phyloP scores from a whole-genome alignment of 2,888 invertebrate species.

The Tuta absoluta region DNA sequence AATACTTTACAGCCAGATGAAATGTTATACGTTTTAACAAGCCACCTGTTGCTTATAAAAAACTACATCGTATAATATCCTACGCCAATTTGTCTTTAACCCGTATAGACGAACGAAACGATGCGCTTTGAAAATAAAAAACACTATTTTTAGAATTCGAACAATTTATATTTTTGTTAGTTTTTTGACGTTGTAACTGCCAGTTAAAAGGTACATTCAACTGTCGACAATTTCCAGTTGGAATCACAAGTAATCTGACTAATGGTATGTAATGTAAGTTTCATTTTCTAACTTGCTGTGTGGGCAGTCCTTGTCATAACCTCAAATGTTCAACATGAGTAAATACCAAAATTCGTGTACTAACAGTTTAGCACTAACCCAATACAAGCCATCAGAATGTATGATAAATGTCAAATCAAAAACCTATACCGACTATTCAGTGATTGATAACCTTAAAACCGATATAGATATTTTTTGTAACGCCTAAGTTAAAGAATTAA shows the following conservation, averaged over 20 bases:
- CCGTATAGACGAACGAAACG: not conserved
- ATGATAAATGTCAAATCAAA: not conserved
- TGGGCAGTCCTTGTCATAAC: no score
- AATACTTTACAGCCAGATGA: slow-evolving; percentile 8
- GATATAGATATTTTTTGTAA: no score
- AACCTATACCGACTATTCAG: no score
- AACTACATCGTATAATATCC: not conserved
- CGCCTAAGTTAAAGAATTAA: no score
- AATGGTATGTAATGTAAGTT: no score
- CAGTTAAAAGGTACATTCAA: not conserved
- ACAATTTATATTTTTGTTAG: no score
- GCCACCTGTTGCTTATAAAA: slow-evolving; percentile 15
- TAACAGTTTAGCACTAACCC: slow-evolving; percentile 1
- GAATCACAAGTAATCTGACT: no score
- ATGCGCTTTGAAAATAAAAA: not conserved
- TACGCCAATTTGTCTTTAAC: not conserved
- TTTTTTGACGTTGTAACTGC: not conserved
- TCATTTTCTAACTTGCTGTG: no score
- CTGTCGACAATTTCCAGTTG: no score
- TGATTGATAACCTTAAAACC: no score
- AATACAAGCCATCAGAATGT: slow-evolving; percentile 16
- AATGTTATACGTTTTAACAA: slow-evolving; percentile 2
- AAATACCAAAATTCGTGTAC: not conserved
- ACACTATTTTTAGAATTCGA: not conserved
- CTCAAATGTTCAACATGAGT: not conserved